These are phyloP conservation scores for Heliconius sara DNA, from an alignment of 2,888 invertebrate species.

Conservation along the genomic window DNA sequence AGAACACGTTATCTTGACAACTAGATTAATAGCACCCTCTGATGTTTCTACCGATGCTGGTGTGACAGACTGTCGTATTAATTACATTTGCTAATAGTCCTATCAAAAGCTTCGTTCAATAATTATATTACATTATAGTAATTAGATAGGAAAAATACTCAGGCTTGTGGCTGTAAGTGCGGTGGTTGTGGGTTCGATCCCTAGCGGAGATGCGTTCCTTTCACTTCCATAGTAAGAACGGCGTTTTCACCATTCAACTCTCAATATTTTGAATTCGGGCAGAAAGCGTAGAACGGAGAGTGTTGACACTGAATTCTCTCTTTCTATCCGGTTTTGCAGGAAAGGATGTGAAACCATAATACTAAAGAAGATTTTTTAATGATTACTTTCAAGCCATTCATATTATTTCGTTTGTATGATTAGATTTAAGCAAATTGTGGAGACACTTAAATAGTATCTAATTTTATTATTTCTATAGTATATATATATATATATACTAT, in stretches of 20 bases:
- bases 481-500: no score
- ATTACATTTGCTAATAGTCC: conserved; percentile 41
- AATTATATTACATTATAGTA: neutral
- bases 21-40: neutral
- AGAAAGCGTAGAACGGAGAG: no score
- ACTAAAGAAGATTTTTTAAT: neutral
- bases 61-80: conserved; percentile 46
- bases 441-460: neutral
- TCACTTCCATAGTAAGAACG: no score
- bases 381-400: neutral
- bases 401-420: neutral
- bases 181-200: neutral
- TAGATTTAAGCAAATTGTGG: neutral
- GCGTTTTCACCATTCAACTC: neutral
- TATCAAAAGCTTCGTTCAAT: neutral
- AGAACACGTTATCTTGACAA: conserved; percentile 22
- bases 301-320: no score
- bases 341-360: neutral
- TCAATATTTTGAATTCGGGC: no score
- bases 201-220: no score
- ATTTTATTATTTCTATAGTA: neutral
- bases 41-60: conserved; percentile 40
- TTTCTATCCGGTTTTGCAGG: neutral
- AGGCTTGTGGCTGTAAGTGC: neutral
- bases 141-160: neutral